phyloP scores from a whole-genome alignment of 2,113 vertebrate genomes.

The Oryzias curvinotus region DNA sequence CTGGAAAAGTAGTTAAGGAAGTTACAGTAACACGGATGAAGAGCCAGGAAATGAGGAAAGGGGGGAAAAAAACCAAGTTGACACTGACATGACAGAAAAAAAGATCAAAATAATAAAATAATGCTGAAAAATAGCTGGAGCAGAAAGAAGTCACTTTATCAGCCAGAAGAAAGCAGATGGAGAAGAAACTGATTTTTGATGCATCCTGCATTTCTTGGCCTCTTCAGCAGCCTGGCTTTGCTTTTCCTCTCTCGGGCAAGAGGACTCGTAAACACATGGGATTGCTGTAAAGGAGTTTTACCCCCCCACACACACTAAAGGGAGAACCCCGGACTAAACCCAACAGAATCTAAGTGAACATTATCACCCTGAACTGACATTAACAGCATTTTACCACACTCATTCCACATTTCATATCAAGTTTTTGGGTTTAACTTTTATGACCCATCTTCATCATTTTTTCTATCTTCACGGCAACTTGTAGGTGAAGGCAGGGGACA shows the following conservation, averaged over 20 bases:
- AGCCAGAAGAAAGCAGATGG: neutral
- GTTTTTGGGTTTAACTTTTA: too few species aligned
- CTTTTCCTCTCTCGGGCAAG: conserved; percentile 46
- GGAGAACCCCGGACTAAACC: conserved; percentile 22
- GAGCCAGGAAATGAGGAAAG: neutral
- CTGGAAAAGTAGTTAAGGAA: neutral
- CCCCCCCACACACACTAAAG: conserved; percentile 10
- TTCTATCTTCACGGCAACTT: too few species aligned
- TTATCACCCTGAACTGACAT: conserved; percentile 18
- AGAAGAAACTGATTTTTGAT: conserved; percentile 18
- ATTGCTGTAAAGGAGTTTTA: conserved; percentile 50
- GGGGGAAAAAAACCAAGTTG: neutral
- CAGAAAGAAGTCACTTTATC: neutral
- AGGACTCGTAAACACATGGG: conserved; percentile 62
- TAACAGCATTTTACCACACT: conserved; percentile 12
- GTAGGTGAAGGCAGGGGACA: too few species aligned
- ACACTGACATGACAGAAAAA: too few species aligned
- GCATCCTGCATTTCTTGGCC: conserved; percentile 38
- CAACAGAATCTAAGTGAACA: conserved; percentile 28
- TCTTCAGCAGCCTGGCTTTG: conserved; percentile 22
- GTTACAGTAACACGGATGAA: neutral
- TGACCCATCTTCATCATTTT: too few species aligned
- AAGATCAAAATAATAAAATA: neutral
- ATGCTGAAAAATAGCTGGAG: neutral
- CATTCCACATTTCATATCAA: neutral